Conservation (phyloP, 1,140 invertebrate genomes). For the Orussus abietinus region DNA sequence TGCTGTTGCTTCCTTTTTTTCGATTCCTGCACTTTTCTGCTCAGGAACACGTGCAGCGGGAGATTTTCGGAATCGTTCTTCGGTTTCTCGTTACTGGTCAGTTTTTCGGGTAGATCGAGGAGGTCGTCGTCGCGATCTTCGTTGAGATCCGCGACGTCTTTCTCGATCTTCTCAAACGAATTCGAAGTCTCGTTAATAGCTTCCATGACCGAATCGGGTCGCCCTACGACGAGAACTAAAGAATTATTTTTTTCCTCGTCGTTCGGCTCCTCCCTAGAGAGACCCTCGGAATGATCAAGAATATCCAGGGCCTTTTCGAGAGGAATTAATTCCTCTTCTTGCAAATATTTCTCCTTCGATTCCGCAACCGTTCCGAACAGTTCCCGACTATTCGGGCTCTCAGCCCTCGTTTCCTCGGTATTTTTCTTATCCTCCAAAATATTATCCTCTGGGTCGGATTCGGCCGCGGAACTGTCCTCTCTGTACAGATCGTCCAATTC, state of each 20-base stretch:
- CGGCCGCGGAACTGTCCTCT: conserved; percentile 40
- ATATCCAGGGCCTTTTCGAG: conserved; percentile 38
- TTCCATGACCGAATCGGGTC: too few relatives aligned
- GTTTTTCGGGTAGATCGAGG: conserved; percentile 38
- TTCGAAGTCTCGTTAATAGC: conserved; percentile 13
- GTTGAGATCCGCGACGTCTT: background rate
- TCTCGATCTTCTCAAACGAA: conserved; percentile 8
- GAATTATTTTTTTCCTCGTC: background rate
- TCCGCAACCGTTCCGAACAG: conserved; percentile 4
- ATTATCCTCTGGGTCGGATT: conserved; percentile 33
- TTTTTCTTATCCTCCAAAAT: background rate
- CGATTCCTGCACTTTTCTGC: conserved; percentile 48
- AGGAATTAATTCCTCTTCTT: conserved; percentile 31
- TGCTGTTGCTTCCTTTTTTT: conserved; percentile 47
- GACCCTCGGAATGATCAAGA: conserved; percentile 24
- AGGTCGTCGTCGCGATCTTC: conserved; percentile 17
- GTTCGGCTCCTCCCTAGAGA: background rate
- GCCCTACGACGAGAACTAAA: background rate
- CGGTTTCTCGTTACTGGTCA: conserved; percentile 43
- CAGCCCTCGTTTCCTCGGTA: background rate
- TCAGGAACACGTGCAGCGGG: conserved; percentile 47
- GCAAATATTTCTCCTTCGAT: conserved; percentile 10
- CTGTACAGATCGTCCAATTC: conserved; percentile 48
- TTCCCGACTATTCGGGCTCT: background rate
- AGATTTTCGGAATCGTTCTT: conserved; percentile 43